Evolutionary conservation across 2,888 invertebrate genomes (phyloP).

Genomic region (Epinotia bilunana): DNA sequence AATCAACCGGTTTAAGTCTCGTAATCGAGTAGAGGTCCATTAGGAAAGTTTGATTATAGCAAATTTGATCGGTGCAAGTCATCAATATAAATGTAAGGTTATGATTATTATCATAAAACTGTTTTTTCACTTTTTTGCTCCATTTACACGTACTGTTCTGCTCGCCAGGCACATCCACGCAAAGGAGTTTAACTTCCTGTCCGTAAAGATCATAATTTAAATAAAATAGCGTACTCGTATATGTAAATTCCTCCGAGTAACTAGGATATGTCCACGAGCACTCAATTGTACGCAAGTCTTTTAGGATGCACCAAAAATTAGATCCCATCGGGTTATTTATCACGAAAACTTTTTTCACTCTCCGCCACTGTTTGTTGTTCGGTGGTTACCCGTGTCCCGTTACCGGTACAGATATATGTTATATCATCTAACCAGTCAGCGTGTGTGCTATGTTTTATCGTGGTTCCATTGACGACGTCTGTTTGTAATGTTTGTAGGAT

Average conservation of each 20-base stretch:
- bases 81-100: background rate
- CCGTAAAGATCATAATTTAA: background rate
- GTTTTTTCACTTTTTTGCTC: background rate
- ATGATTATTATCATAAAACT: background rate
- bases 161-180: background rate
- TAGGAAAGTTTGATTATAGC: background rate
- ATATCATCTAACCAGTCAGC: background rate
- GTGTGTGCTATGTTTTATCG: background rate
- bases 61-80: background rate
- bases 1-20: background rate
- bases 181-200: background rate
- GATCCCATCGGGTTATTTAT: background rate
- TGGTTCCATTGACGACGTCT: background rate
- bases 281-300: background rate
- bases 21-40: background rate
- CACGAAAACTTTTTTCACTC: no score
- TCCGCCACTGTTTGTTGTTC: no score
- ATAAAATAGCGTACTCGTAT: background rate
- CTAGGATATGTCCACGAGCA: background rate
- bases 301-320: background rate
- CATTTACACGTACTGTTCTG: background rate
- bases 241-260: background rate
- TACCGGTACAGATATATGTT: background rate
- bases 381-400: no score
- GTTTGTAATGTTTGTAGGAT: no score